A percentile compares a stretch with the other conserved stretches of the same genome.
These are phyloP conservation scores for Elaeidobius kamerunicus DNA, from an alignment of 2,888 invertebrate genomes.

Conservation along the genomic window DNA sequence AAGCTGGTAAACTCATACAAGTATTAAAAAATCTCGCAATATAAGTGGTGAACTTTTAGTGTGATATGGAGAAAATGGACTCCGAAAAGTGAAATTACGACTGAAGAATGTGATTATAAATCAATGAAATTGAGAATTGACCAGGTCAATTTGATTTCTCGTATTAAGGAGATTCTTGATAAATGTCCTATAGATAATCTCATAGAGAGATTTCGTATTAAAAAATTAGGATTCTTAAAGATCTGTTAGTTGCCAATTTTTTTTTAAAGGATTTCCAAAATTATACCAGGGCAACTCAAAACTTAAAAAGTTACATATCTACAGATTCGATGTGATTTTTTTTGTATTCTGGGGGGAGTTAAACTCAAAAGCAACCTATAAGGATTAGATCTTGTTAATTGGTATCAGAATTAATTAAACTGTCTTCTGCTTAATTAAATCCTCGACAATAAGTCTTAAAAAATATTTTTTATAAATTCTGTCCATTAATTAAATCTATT, in stretches of 20 bases:
- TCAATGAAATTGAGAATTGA: constrained; percentile 11
- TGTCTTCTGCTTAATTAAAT: no score
- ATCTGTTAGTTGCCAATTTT: constrained; percentile 24
- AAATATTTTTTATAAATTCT: no score
- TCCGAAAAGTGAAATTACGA: constrained; percentile 27
- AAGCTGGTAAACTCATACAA: constrained; percentile 18
- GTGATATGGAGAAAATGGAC: constrained; percentile 24
- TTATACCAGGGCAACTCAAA: constrained; percentile 20
- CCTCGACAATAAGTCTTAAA: no score
- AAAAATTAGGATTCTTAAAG: background rate
- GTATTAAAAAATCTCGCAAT: constrained; percentile 11
- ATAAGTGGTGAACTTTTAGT: constrained; percentile 18
- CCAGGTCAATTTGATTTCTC: constrained; percentile 12
- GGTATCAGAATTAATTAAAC: background rate
- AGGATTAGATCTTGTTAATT: background rate
- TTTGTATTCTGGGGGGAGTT: background rate
- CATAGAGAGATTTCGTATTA: constrained; percentile 1
- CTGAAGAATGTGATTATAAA: constrained; percentile 18
- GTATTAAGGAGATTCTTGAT: constrained; percentile 20
- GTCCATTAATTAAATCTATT: no score
- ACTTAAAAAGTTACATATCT: background rate
- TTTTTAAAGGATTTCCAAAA: constrained; percentile 37
- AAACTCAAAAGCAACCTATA: background rate
- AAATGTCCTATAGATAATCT: constrained; percentile 1
- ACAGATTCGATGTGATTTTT: background rate